Conservation (phyloP, 2,113 vertebrate species). For the Indri indri region DNA sequence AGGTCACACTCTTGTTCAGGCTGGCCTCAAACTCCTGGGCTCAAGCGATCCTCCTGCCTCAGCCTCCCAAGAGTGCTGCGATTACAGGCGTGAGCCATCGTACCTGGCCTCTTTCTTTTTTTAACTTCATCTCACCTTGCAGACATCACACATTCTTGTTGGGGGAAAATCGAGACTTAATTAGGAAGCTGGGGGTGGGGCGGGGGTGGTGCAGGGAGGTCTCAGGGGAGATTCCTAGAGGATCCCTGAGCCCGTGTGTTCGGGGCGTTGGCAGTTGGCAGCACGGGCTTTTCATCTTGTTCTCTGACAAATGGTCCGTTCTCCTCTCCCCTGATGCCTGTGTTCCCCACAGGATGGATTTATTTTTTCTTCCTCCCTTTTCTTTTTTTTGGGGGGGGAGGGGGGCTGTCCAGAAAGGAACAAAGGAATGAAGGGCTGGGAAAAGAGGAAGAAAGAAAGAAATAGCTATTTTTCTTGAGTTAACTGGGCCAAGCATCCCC, state of each 20-base stretch:
- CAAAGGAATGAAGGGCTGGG: neutral
- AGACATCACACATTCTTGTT: fast-evolving
- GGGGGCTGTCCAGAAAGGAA: neutral
- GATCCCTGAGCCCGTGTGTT: fast-evolving
- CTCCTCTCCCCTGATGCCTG: neutral
- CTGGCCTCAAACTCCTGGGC: too few species aligned
- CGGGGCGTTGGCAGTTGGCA: neutral
- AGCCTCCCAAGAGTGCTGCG: too few species aligned
- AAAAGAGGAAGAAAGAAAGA: neutral
- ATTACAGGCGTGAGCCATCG: too few species aligned
- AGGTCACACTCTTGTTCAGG: too few species aligned
- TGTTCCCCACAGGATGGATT: neutral
- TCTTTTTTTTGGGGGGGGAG: too few species aligned
- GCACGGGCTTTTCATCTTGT: fast-evolving
- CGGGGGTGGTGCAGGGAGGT: fast-evolving
- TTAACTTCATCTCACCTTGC: too few species aligned
- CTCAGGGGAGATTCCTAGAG: fast-evolving
- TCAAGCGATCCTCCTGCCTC: too few species aligned
- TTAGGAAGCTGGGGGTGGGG: neutral
- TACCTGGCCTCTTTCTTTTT: too few species aligned
- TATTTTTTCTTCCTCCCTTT: neutral
- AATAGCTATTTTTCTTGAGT: neutral
- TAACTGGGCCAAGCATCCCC: neutral
- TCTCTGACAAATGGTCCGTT: neutral
- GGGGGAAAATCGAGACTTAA: too few species aligned